Evolutionary conservation across 2,113 vertebrate species (phyloP).

Genomic region (Urocolius indicus): DNA sequence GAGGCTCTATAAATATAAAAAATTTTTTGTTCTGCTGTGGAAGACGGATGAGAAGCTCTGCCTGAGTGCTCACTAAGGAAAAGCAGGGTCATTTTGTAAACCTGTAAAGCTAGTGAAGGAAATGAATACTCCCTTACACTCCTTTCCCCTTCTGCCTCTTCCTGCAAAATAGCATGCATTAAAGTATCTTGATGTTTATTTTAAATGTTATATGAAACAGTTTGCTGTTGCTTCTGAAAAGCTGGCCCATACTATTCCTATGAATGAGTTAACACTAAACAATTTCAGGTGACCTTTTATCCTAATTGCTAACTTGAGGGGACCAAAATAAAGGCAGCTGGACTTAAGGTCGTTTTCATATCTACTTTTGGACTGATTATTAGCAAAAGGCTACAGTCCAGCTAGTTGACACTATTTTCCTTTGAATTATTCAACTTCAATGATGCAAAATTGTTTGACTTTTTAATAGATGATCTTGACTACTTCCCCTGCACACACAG

Average conservation of each 20-base stretch:
- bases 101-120: not conserved
- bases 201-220: not conserved
- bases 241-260: not conserved
- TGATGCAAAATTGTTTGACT: not conserved
- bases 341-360: not conserved
- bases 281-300: not conserved
- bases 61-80: not conserved
- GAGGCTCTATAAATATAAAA: not conserved
- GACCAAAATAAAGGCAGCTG: not conserved
- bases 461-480: not conserved
- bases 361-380: not conserved
- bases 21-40: not conserved
- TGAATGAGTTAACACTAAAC: not conserved
- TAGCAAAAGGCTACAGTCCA: not conserved
- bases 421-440: slow-evolving; percentile 26
- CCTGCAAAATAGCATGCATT: not conserved
- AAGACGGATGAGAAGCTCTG: not conserved
- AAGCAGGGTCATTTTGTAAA: not conserved
- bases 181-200: not conserved
- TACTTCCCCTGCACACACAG: not conserved
- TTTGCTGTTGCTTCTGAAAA: not conserved
- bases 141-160: not conserved
- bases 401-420: not conserved
- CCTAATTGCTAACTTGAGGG: not conserved
- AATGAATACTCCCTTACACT: not conserved